phyloP scores from a whole-genome alignment of 2,113 vertebrate genomes.

The Octodon degus region DNA sequence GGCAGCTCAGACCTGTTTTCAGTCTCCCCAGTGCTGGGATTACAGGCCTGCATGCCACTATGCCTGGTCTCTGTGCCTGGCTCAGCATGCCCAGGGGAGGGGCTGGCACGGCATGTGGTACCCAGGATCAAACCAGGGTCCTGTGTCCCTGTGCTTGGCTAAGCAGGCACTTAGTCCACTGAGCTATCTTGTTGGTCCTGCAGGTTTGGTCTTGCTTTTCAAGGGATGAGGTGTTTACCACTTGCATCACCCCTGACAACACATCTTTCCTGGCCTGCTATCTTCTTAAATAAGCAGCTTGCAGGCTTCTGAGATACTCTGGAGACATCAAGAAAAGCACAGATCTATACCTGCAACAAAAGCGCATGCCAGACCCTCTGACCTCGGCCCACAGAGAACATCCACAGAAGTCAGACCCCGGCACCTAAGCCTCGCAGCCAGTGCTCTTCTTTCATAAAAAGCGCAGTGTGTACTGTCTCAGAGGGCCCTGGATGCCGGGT shows the following conservation, averaged over 20 bases:
- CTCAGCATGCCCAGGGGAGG: no score
- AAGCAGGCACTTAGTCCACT: no score
- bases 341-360: neutral
- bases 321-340: neutral
- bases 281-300: conserved; percentile 58
- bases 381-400: neutral
- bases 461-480: no score
- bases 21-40: no score
- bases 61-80: no score
- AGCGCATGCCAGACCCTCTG: neutral
- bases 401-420: neutral
- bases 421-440: neutral
- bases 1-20: no score
- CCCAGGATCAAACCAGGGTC: no score
- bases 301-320: conserved; percentile 7
- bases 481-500: neutral
- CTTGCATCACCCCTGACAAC: conserved; percentile 50
- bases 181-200: neutral
- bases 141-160: no score
- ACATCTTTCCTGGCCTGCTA: conserved; percentile 54
- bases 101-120: no score
- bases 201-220: conserved; percentile 51
- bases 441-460: neutral
- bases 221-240: conserved; percentile 73
- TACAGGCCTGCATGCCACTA: no score